Percentiles rank a stretch among this genome's conserved stretches.
phyloP scores from a whole-genome alignment of 92 coral and sea anemone genomes.

The Heliopora coerulea region DNA sequence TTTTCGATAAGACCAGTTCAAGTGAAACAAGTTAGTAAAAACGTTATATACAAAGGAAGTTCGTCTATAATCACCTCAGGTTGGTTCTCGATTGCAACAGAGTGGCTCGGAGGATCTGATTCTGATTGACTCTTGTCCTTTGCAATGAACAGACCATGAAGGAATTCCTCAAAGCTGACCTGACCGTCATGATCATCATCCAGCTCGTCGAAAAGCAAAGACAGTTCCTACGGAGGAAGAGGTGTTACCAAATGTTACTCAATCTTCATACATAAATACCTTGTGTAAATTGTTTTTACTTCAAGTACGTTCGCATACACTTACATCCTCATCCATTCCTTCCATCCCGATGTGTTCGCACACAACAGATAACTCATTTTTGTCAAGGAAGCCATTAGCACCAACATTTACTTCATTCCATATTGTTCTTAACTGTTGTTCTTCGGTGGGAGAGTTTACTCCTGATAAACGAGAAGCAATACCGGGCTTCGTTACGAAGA shows the following conservation, averaged over 20 bases:
- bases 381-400: slow-evolving; percentile 86
- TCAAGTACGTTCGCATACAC: neutral
- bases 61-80: slow-evolving; percentile 12
- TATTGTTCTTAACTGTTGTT: slow-evolving; percentile 80
- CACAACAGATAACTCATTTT: slow-evolving; percentile 86
- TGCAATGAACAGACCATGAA: slow-evolving; percentile 89
- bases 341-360: slow-evolving; percentile 99
- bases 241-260: neutral
- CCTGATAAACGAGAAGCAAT: slow-evolving; percentile 47
- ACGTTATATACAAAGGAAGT: no score
- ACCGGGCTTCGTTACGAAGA: no score
- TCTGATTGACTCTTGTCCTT: slow-evolving; percentile 70
- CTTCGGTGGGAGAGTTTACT: slow-evolving; percentile 82
- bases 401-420: slow-evolving; percentile 99
- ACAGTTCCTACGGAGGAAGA: slow-evolving; percentile 87
- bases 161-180: slow-evolving; percentile 93
- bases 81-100: slow-evolving; percentile 4
- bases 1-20: no score
- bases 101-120: slow-evolving; percentile 28
- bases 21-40: no score
- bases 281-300: no score
- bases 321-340: slow-evolving; percentile 95
- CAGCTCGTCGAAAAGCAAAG: slow-evolving; percentile 89
- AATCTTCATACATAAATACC: no score
- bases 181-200: slow-evolving; percentile 96